Percentiles rank a stretch among this genome's conserved stretches.
Conservation (phyloP, 2,797 vertebrate species). For the Pteronotus mesoamericanus region DNA sequence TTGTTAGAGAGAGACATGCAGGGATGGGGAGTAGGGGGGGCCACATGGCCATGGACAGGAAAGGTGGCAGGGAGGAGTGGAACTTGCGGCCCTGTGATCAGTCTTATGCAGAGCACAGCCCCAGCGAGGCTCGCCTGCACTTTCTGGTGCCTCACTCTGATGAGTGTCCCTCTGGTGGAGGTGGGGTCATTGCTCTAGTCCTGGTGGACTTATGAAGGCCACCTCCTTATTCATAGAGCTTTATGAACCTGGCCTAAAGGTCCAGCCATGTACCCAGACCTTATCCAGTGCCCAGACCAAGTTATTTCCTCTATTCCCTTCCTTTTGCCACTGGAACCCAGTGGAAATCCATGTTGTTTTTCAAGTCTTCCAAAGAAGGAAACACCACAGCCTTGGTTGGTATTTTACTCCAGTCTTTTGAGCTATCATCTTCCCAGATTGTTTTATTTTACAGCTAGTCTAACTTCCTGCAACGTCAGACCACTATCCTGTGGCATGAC, state of each 20-base stretch:
- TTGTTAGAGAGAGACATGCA: neutral
- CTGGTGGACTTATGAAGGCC: neutral
- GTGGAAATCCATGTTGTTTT: neutral
- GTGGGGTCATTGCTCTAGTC: neutral
- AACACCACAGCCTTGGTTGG: neutral
- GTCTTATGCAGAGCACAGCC: neutral
- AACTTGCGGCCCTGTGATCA: neutral
- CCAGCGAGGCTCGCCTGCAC: neutral
- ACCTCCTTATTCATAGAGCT: neutral
- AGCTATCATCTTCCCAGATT: constrained; percentile 23
- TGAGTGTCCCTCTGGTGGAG: neutral
- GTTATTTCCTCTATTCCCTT: neutral
- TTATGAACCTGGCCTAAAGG: neutral
- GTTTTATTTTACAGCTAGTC: constrained; percentile 31
- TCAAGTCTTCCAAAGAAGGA: neutral
- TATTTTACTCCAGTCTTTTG: constrained; percentile 22
- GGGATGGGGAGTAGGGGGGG: neutral
- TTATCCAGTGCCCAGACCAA: neutral
- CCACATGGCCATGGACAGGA: neutral
- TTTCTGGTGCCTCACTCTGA: neutral
- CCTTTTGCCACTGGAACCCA: neutral
- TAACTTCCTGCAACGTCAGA: constrained; percentile 33
- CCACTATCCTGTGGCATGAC: neutral
- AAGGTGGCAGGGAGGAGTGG: neutral
- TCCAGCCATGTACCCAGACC: neutral